Evolutionary conservation across 2,113 vertebrate species (phyloP).

Genomic region (Callospermophilus lateralis): DNA sequence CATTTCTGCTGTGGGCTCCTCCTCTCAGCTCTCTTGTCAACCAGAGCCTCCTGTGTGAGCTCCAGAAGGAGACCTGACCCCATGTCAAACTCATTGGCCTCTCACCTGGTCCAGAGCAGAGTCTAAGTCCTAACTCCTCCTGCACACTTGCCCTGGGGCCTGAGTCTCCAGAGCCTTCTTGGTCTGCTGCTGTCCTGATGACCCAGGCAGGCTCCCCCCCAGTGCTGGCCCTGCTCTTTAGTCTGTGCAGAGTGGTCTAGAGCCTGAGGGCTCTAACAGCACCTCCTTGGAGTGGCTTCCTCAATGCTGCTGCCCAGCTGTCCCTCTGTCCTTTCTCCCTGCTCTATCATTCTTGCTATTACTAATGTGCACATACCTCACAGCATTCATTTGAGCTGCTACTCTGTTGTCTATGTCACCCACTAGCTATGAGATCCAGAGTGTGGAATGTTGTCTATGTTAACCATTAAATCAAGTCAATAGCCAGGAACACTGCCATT

Average conservation of each 20-base stretch:
- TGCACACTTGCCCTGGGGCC: too few relatives aligned
- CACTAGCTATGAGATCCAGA: not conserved
- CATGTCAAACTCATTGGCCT: not conserved
- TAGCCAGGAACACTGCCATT: too few relatives aligned
- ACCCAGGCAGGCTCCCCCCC: too few relatives aligned
- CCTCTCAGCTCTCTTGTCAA: not conserved
- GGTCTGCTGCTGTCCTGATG: not conserved
- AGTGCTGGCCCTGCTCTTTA: too few relatives aligned
- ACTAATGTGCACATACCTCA: not conserved
- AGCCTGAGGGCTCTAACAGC: fast-evolving
- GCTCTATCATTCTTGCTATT: too few relatives aligned
- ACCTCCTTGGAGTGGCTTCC: not conserved
- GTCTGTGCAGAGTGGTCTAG: not conserved
- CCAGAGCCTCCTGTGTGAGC: not conserved
- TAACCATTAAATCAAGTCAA: not conserved
- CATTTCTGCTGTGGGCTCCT: fast-evolving
- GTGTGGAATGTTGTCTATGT: not conserved
- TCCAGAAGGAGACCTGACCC: not conserved
- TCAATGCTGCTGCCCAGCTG: not conserved
- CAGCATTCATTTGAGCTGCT: not conserved
- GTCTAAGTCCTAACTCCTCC: not conserved
- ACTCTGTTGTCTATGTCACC: not conserved
- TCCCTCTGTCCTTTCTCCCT: not conserved
- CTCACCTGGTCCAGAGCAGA: not conserved
- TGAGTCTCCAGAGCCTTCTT: fast-evolving